phyloP scores from a whole-genome alignment of 2,888 invertebrate genomes.

The Chrysolina americana region DNA sequence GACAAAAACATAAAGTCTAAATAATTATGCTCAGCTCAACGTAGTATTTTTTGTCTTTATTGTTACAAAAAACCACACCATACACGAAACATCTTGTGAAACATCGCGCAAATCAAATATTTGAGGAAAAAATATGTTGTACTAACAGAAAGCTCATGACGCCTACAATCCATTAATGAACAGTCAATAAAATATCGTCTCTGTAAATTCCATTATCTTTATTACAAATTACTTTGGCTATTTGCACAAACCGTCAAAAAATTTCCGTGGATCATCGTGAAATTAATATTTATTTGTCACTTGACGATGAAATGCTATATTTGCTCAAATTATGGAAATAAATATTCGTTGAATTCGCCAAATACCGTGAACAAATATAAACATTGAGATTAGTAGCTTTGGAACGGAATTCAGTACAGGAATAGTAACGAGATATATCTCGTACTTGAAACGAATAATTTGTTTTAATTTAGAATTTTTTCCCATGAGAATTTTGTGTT shows the following conservation, averaged over 20 bases:
- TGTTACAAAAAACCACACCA: neutral
- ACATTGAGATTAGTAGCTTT: no score
- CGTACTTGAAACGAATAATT: no score
- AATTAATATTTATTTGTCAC: constrained; percentile 31
- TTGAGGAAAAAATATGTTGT: constrained; percentile 5
- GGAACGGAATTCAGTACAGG: no score
- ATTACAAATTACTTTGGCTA: constrained; percentile 25
- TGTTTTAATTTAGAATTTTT: no score
- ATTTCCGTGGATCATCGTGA: constrained; percentile 29
- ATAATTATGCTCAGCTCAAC: no score
- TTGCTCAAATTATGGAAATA: constrained; percentile 30
- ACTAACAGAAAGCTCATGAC: constrained; percentile 17
- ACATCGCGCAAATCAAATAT: constrained; percentile 14
- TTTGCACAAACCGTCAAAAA: constrained; percentile 26
- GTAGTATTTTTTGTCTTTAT: neutral
- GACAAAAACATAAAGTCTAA: no score
- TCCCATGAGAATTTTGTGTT: no score
- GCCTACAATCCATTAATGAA: constrained; percentile 23
- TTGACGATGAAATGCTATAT: constrained; percentile 24
- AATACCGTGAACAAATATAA: neutral
- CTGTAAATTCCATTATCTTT: constrained; percentile 27
- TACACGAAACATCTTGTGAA: constrained; percentile 2
- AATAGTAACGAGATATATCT: no score
- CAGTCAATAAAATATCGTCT: constrained; percentile 21
- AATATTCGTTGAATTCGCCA: constrained; percentile 24